A percentile compares a stretch with the other conserved stretches of the same genome.
Evolutionary conservation across 2,888 invertebrate genomes (phyloP).

Genomic region (Cinara cedri): DNA sequence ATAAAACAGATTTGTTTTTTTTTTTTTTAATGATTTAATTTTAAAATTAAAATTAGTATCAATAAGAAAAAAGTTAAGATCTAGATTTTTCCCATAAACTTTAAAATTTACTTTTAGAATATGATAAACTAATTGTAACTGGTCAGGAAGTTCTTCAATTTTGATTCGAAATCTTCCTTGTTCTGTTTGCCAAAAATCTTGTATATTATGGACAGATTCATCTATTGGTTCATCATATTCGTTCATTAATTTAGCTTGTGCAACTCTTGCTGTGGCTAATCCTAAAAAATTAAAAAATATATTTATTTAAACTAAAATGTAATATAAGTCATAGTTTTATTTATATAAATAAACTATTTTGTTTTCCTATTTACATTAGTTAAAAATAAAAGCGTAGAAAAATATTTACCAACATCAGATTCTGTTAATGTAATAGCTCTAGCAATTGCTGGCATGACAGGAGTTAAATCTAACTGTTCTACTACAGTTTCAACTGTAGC

Average conservation of each 20-base stretch:
- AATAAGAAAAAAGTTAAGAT: too few relatives aligned
- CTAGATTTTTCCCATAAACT: conserved; percentile 13
- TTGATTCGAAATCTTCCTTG: conserved; percentile 91
- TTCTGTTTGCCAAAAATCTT: conserved; percentile 91
- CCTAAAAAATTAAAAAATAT: conserved; percentile 64
- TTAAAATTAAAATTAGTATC: too few relatives aligned
- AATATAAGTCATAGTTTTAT: too few relatives aligned
- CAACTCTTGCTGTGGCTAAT: conserved; percentile 75
- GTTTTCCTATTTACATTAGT: not conserved
- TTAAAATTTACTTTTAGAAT: conserved; percentile 73
- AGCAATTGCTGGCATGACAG: conserved; percentile 80
- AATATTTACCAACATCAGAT: conserved; percentile 63
- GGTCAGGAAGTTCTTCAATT: conserved; percentile 86
- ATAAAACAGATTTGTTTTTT: too few relatives aligned
- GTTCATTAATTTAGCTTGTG: conserved; percentile 77
- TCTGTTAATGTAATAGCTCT: conserved; percentile 87
- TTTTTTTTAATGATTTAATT: too few relatives aligned
- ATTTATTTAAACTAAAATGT: not conserved
- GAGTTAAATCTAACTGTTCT: conserved; percentile 87
- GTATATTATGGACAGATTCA: conserved; percentile 75
- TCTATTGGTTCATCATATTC: conserved; percentile 76
- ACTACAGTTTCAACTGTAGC: conserved; percentile 94
- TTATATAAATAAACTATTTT: too few relatives aligned
- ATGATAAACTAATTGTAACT: conserved; percentile 91
- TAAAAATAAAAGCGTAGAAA: not conserved